Conservation (phyloP, 2,113 vertebrate species). For the Toxostoma redivivum region DNA sequence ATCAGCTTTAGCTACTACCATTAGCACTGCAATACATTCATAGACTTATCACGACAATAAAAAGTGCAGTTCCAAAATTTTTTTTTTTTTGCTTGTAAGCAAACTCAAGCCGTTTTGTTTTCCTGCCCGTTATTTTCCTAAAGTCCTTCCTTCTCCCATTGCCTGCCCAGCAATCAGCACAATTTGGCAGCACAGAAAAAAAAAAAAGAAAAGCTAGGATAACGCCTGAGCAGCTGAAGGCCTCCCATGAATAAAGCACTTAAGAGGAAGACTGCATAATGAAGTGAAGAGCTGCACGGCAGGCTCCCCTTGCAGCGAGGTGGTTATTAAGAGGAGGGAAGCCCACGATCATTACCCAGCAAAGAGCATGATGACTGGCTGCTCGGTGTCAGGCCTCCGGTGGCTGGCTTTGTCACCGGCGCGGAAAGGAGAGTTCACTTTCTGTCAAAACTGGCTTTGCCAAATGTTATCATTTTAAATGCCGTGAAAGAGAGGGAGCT, state of each 20-base stretch:
- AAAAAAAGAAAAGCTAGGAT: neutral
- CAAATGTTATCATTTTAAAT: conserved; percentile 96
- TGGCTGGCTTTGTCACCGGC: conserved; percentile 81
- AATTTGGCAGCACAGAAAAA: neutral
- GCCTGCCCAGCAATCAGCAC: conserved; percentile 2
- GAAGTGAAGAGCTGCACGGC: conserved; percentile 57
- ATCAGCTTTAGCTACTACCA: neutral
- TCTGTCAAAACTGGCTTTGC: conserved; percentile 87
- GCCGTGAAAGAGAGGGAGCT: conserved; percentile 87
- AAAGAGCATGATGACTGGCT: conserved; percentile 83
- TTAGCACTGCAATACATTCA: neutral
- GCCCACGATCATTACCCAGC: conserved; percentile 84
- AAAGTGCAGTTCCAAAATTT: neutral
- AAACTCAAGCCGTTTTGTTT: neutral
- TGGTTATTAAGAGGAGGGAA: conserved; percentile 72
- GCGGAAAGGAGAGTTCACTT: conserved; percentile 81
- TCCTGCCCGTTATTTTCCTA: neutral
- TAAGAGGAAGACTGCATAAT: conserved; percentile 70
- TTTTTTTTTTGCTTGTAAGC: neutral
- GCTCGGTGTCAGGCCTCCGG: conserved; percentile 80
- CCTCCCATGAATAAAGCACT: conserved; percentile 60
- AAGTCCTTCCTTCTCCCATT: neutral
- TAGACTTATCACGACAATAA: neutral
- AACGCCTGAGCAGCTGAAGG: conserved; percentile 13
- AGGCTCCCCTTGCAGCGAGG: conserved; percentile 60